Evolutionary conservation across 2,888 invertebrate genomes (phyloP), one percentile per base, ranked within the genome.

Genomic region (Hedychridium roseum): DNA sequence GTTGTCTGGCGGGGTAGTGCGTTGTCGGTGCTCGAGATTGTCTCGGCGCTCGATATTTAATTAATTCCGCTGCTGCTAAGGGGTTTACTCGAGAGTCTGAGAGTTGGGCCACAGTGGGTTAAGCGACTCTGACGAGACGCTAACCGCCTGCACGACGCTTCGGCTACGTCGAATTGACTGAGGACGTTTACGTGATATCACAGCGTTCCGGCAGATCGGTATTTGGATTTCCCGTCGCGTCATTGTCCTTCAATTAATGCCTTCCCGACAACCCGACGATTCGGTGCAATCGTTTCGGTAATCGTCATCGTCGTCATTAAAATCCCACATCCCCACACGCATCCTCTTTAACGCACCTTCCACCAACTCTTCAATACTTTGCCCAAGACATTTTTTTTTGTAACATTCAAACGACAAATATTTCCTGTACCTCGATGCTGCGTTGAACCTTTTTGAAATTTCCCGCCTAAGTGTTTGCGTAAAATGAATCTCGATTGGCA

Each of bases 31-130:
- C 31, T 48, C 31, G 6, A 39, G 32, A 52, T 55, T 55, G 52
- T 52, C 52, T 50, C 39, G 31, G 32, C 36, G 30, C 45, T 55
- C 43, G 44, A 55, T 55, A 52, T 52, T 55, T 48, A 52, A 55
- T 55, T 55, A 55, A 55, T 55, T 55, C 43, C 45, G 38, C 35
- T 32, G 42, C 38, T 43, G 40, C 45, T 42, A 45, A 49, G 42
- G 32, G 36, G 34, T 55, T 55, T 52, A 52, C 45, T 36, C 42
- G 1, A 23, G 15, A 11, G 26, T 11, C n/a, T 30, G 21, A 31
- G 18, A 43, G 37, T 40, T 41, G 36, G 37, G 15, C 42, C 39
- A 39, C 41, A 26, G 34, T 28, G 18, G 28, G 41, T 39, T 54
- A 46, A 47, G 30, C 54, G 44, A 51, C 31, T 28, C 32, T 30